phyloP scores from a whole-genome alignment of 2,888 invertebrate species.

The Lithophane leautieri region DNA sequence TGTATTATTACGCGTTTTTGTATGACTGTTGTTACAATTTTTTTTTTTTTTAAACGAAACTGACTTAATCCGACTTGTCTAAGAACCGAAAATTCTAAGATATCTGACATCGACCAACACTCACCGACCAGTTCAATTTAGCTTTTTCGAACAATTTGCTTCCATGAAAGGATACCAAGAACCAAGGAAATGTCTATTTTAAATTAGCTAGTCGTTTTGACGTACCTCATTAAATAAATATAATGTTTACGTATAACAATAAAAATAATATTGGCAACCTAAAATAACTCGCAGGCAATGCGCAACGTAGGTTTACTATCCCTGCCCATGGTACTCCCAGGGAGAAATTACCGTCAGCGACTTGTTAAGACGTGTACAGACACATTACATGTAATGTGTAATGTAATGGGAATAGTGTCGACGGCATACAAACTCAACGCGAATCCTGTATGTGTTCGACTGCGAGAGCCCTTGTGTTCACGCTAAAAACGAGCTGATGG shows the following conservation, averaged over 20 bases:
- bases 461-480: no score
- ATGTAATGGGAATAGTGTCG: neutral
- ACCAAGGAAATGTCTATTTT: neutral
- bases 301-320: slow-evolving; percentile 10
- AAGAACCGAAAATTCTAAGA: neutral
- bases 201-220: neutral
- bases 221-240: neutral
- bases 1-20: neutral
- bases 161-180: neutral
- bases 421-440: neutral
- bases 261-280: neutral
- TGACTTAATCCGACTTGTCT: neutral
- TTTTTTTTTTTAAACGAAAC: no score
- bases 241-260: neutral
- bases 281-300: neutral
- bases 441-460: no score
- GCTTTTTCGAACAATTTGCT: neutral
- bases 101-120: neutral
- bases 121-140: neutral
- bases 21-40: neutral
- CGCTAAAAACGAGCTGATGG: neutral
- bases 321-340: slow-evolving; percentile 6
- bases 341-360: slow-evolving; percentile 38
- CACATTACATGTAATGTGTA: neutral
- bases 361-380: slow-evolving; percentile 31